Evolutionary conservation across 2,797 vertebrate genomes (phyloP).

Genomic region (Perodicticus potto): DNA sequence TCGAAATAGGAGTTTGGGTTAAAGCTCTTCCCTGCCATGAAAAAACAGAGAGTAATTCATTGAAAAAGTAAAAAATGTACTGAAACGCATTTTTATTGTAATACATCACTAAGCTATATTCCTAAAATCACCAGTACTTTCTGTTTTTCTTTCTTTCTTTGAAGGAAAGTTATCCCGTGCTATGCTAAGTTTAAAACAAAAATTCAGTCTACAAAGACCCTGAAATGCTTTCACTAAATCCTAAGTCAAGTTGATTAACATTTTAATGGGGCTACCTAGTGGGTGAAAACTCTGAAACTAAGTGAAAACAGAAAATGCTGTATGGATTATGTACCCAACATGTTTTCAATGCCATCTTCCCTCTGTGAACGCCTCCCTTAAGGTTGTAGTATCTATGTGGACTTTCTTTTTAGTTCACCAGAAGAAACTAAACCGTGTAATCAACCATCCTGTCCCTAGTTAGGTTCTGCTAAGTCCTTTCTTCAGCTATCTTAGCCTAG

Average conservation of each 20-base stretch:
- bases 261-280: neutral
- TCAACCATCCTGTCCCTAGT: neutral
- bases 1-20: slow-evolving; percentile 72
- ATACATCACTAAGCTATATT: neutral
- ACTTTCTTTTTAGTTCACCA: slow-evolving; percentile 21
- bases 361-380: neutral
- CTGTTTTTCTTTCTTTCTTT: neutral
- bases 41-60: slow-evolving; percentile 78
- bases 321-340: neutral
- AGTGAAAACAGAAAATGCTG: neutral
- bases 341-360: neutral
- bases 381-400: neutral
- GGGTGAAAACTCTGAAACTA: neutral
- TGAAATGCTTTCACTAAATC: slow-evolving; percentile 17
- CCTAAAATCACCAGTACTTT: slow-evolving; percentile 12
- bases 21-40: slow-evolving; percentile 87
- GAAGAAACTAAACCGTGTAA: neutral
- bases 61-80: neutral
- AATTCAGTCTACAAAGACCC: neutral
- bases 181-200: neutral
- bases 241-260: slow-evolving; percentile 26
- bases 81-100: slow-evolving; percentile 4
- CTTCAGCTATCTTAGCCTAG: neutral
- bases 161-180: neutral
- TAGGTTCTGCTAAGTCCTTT: neutral